Evolutionary conservation across 2,888 invertebrate genomes (phyloP), one percentile per base, ranked within the genome.

Genomic region (Netelia inedita): DNA sequence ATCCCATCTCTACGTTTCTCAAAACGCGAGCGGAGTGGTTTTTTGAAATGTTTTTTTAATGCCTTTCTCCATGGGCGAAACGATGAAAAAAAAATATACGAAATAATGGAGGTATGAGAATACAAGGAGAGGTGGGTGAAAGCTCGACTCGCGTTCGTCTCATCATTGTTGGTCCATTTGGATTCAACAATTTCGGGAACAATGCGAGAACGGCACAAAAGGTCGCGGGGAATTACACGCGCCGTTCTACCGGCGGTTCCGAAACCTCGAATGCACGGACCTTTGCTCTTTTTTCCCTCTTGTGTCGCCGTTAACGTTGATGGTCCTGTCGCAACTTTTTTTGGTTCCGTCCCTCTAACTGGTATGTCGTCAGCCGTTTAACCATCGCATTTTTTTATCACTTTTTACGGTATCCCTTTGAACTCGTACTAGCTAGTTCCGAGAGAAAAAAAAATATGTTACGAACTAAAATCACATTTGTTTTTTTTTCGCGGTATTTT

Each of bases 101-200:
- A 10, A 41, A 50, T 28, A 50, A 61, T 72, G 59, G 21, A 59
- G 46, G 43, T 53, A n/a, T 6, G 10, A 50, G 14, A 79, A 83
- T 61, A 43, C 83, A 69, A 73, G 72, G 23, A 21, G 14, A 23
- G 19, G 23, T 10, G 41, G 16, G 41, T 1, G 35, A 73, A 68
- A 43, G 69, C 19, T 43, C 14, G 61, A 35, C 35, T 68, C 21
- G 50, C 57, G 71, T 74, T 59, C 55, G 21, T 74, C 35, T 69
- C 74, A 74, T 35, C 41, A 76, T 55, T 43, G 55, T 2, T 55
- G 35, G 66, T 46, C 72, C 71, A 71, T 83, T 83, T 72, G 21
- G 19, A 80, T 65, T 66, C 65, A 80, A 66, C 75, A 65, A 75
- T 80, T 83, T 83, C 43, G 41, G n/a, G 46, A 14, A 83, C 83